phyloP scores from a whole-genome alignment of 2,113 vertebrate species.

The Peromyscus polionotus region DNA sequence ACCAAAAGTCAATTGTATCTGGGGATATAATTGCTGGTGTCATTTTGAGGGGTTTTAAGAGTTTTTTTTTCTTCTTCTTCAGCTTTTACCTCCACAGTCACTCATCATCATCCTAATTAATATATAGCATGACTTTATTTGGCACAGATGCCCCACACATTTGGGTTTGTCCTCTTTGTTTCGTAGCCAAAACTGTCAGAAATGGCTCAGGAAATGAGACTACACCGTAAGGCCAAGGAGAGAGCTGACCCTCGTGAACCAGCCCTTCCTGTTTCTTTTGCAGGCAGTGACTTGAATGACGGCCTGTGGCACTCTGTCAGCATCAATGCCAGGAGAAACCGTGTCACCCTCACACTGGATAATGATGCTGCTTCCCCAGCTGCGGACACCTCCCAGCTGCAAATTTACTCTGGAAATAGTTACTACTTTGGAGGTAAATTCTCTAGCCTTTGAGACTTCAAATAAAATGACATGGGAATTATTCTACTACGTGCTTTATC shows the following conservation, averaged over 20 bases:
- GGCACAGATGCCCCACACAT: too few species aligned
- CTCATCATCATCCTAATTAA: not conserved
- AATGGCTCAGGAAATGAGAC: not conserved
- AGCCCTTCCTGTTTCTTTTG: conserved; percentile 48
- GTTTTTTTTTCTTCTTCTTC: too few species aligned
- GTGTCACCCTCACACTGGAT: conserved; percentile 92
- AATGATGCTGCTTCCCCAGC: conserved; percentile 88
- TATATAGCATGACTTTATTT: not conserved
- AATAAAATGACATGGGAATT: not conserved
- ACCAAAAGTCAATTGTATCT: not conserved
- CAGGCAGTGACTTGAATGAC: conserved; percentile 93
- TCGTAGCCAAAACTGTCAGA: not conserved
- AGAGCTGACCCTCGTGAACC: not conserved
- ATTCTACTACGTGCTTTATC: not conserved
- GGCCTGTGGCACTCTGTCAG: conserved; percentile 96
- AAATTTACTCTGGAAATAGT: conserved; percentile 91
- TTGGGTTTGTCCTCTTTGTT: not conserved
- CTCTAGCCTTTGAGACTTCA: not conserved
- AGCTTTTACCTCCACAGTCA: not conserved
- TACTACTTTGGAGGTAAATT: conserved; percentile 96
- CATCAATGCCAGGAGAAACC: conserved; percentile 91
- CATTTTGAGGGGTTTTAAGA: not conserved
- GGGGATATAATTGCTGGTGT: not conserved
- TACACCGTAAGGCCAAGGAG: not conserved
- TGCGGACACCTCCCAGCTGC: conserved; percentile 87